A percentile compares a stretch with the other conserved stretches of the same genome.
Conservation (phyloP, 2,888 invertebrate species). For the Diachrysia chrysitis region DNA sequence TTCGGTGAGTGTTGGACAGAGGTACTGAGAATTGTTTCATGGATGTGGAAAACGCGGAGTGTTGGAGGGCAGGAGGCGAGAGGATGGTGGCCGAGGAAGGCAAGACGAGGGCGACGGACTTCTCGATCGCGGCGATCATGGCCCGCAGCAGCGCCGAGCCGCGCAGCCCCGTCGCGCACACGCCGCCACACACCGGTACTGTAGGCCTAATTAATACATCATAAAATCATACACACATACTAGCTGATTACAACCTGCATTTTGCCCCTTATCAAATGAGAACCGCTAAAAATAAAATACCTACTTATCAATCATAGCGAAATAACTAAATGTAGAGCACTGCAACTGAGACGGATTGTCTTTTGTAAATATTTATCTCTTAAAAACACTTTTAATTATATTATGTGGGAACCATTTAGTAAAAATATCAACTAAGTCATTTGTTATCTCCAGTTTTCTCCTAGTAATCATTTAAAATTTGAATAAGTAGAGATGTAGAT, state of each 20-base stretch:
- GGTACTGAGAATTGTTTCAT: slow-evolving; percentile 79
- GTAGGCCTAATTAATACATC: slow-evolving; percentile 74
- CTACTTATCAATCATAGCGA: neutral
- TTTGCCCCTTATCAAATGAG: neutral
- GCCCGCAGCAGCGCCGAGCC: slow-evolving; percentile 89
- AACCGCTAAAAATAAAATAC: neutral
- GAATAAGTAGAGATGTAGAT: too few species aligned
- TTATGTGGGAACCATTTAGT: neutral
- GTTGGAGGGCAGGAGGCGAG: slow-evolving; percentile 79
- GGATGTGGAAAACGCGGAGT: slow-evolving; percentile 86
- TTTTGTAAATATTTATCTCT: neutral
- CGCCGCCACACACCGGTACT: slow-evolving; percentile 82
- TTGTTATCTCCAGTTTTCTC: too few species aligned
- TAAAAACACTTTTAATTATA: neutral
- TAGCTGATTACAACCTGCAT: neutral
- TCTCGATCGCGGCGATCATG: slow-evolving; percentile 98
- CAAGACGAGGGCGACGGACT: slow-evolving; percentile 94
- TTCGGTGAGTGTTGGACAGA: slow-evolving; percentile 73
- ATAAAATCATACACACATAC: slow-evolving; percentile 8
- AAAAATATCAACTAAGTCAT: too few species aligned
- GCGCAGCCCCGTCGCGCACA: slow-evolving; percentile 83
- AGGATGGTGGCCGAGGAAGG: slow-evolving; percentile 87
- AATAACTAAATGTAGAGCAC: neutral
- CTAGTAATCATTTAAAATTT: too few species aligned
- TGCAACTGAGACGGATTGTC: neutral